Evolutionary conservation across 2,797 vertebrate species (phyloP), one percentile per base, ranked within the genome.

Genomic region (Meda fulgida): DNA sequence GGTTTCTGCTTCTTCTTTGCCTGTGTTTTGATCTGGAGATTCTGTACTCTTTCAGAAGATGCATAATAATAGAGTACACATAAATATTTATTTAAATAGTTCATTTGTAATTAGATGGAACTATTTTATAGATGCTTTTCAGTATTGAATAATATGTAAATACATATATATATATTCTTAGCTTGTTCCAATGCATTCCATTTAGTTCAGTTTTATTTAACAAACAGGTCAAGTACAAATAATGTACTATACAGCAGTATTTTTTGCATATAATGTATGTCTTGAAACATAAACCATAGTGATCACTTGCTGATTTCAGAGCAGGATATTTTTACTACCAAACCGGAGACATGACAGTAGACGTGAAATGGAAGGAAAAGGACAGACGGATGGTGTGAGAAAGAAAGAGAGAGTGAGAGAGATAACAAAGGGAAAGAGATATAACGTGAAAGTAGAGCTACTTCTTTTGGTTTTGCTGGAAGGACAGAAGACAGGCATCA

Each of bases 361-460:
- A 76, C 80, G 46, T 43, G 69, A 77, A 77, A 84, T 46, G 11
- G 63, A 90, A 38, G 51, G 80, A 29, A 55, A 48, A 85, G 36
- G 84, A 72, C 36, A 83, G 77, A 51, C 2, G 14, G 48, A 71
- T 78, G 79, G 23, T 71, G 58, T 78, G 73, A 72, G 31, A 77
- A 26, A 75, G 70, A 73, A 21, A 75, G 63, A 77, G 23, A 48
- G 58, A 79, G n/a, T 0, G 55, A 83, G 53, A 34, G 26, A 83
- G 48, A 81, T 14, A 69, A 87, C 11, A 36, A 58, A 72, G 85
- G 38, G 11, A 72, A 89, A 86, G 48, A 70, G 84, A 69, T 48
- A 84, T 73, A 81, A 90, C 81, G 34, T 87, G 88, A 91, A 92
- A 88, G 87, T 46, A 92, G 84, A 91, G 90, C 71, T 48, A 77